A percentile compares a stretch with the other conserved stretches of the same genome.
Evolutionary conservation across 2,797 vertebrate species (phyloP).

Genomic region (Microctenopoma steveboyesi): DNA sequence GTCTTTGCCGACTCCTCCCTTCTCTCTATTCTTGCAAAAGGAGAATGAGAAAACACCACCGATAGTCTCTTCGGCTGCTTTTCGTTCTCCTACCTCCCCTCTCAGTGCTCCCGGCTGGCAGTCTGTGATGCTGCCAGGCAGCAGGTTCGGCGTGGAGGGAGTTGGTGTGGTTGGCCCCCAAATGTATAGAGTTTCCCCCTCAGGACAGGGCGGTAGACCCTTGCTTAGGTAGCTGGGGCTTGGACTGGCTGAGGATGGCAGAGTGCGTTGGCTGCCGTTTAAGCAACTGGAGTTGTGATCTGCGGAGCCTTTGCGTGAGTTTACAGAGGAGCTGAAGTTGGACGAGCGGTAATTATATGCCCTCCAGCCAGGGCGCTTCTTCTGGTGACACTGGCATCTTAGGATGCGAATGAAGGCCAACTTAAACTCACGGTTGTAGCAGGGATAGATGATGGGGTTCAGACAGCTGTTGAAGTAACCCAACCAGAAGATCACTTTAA

Average conservation of each 20-base stretch:
- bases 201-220: conserved; percentile 79
- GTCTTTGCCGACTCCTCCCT: conserved; percentile 49
- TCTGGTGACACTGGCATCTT: conserved; percentile 90
- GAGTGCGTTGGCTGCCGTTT: conserved; percentile 91
- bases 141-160: conserved; percentile 71
- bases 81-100: conserved; percentile 55
- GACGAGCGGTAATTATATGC: conserved; percentile 91
- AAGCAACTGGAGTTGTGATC: conserved; percentile 88
- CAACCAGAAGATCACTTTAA: conserved; percentile 98
- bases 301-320: conserved; percentile 87
- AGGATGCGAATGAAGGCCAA: conserved; percentile 95
- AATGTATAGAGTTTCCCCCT: conserved; percentile 82
- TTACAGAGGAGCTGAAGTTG: conserved; percentile 85
- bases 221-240: conserved; percentile 88
- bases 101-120: conserved; percentile 45
- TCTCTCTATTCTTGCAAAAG: conserved; percentile 75
- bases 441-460: conserved; percentile 98
- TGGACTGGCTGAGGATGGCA: conserved; percentile 88
- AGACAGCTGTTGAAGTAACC: conserved; percentile 99
- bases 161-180: conserved; percentile 79
- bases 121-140: conserved; percentile 74
- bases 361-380: conserved; percentile 85
- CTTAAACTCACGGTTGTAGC: conserved; percentile 98
- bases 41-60: conserved; percentile 70
- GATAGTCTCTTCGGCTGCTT: conserved; percentile 25